Base-by-base conservation (phyloP, 2,797 vertebrate species). In the Lycodopsis pacificus region DNA sequence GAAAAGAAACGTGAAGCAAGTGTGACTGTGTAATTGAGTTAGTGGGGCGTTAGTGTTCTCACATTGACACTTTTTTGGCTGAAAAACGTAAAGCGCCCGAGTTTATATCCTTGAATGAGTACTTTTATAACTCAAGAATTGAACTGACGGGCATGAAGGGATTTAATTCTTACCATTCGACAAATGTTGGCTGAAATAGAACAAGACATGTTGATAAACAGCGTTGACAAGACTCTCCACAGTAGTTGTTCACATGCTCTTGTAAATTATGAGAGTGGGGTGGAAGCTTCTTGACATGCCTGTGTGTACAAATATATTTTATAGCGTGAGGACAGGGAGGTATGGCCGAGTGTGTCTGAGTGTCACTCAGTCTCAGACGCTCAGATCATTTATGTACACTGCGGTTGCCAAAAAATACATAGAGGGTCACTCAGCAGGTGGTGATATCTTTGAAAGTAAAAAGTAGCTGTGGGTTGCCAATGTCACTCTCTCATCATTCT, bases 251-350 rank as follows among this genome's bases (percentile, higher is more conserved):
- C 57, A 56, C 73, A 71, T 69, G 38, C 40, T 79, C 25, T 9
- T 53, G 53, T 44, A 25, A 71, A 72, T 78, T 36, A 42, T 44
- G 19, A 36, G 49, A 63, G 56, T 22, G 9, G 42, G 63, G 27
- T 17, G 57, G 40, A 64, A 51, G 71, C 68, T 64, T 82, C 62
- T 42, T 48, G 4, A 20, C 71, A 61, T 84, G 76, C 77, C 75
- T 65, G 27, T 48, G 76, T 53, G 51, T 57, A 70, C n/a, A 84
- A 68, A 81, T 78, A 51, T 30, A 14, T 79, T 83, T 90, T 81
- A 89, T 58, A 61, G 25, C 5, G 36, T 82, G 83, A 76, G 49
- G 75, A 88, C 76, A 77, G 42, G 10, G 10, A 76, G 76, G 53
- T 78, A 85, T 80, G 73, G 19, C 72, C 3, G 4, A 25, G 59